Evolutionary conservation across 1,140 invertebrate species (phyloP).

Genomic region (Pogonomyrmex californicus): DNA sequence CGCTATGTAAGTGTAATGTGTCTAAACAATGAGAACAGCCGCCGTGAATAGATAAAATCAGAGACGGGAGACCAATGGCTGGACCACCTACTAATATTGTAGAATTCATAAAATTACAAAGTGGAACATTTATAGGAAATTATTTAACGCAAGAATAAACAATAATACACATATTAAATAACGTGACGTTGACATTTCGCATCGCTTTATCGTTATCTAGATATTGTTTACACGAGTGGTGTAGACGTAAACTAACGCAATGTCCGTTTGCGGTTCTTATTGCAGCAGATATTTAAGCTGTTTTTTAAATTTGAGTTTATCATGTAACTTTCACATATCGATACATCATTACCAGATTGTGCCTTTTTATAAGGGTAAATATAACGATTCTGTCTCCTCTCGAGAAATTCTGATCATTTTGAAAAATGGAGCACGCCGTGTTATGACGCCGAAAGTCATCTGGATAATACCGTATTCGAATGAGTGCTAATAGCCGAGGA

Average conservation of each 20-base stretch:
- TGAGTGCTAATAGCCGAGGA: slow-evolving; percentile 55
- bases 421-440: slow-evolving; percentile 40
- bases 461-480: slow-evolving; percentile 48
- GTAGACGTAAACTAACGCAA: background rate
- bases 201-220: background rate
- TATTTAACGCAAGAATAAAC: background rate
- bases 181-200: background rate
- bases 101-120: slow-evolving; percentile 3
- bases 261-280: background rate
- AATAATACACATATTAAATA: background rate
- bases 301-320: slow-evolving; percentile 26
- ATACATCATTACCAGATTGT: background rate
- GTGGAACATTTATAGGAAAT: background rate
- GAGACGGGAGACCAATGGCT: background rate
- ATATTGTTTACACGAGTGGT: background rate
- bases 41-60: slow-evolving; percentile 59
- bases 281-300: background rate
- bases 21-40: slow-evolving; percentile 70
- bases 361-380: background rate
- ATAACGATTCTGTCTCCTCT: slow-evolving; percentile 11
- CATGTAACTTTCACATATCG: background rate
- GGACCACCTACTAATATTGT: background rate
- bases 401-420: slow-evolving; percentile 25
- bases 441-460: slow-evolving; percentile 27
- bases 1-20: slow-evolving; percentile 44